Evolutionary conservation across 2,888 invertebrate genomes (phyloP).

Genomic region (Hemistola chrysoprasaria): DNA sequence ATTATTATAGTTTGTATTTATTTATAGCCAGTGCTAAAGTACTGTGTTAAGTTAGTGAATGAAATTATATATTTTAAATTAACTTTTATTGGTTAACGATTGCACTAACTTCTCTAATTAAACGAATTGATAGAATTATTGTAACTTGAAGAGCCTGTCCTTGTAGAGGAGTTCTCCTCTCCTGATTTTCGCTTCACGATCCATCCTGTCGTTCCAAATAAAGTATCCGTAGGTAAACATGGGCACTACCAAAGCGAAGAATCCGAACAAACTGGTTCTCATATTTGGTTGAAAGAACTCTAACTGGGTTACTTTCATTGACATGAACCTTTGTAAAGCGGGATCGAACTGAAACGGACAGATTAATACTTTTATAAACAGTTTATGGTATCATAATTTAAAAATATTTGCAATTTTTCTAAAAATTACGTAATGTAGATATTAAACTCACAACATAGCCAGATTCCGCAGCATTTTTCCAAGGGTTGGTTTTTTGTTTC

Average conservation of each 20-base stretch:
- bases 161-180: conserved; percentile 89
- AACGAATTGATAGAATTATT: conserved; percentile 50
- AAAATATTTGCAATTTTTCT: conserved; percentile 13
- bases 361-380: conserved; percentile 3
- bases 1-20: no score
- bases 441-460: conserved; percentile 89
- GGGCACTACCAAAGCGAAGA: conserved; percentile 79
- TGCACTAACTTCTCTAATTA: conserved; percentile 10
- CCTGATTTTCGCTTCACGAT: conserved; percentile 82
- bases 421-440: conserved; percentile 72
- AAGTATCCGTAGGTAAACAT: conserved; percentile 78
- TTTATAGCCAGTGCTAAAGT: conserved; percentile 1
- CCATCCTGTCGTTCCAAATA: conserved; percentile 75
- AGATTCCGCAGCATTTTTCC: conserved; percentile 85
- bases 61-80: conserved; percentile 2
- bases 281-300: conserved; percentile 86
- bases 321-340: conserved; percentile 87
- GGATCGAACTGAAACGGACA: conserved; percentile 89
- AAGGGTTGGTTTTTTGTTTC: conserved; percentile 87
- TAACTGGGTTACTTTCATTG: conserved; percentile 85
- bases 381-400: no score
- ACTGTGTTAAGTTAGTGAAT: conserved; percentile 4
- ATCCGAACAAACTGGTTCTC: conserved; percentile 76
- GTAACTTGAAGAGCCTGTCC: conserved; percentile 87
- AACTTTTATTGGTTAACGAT: conserved; percentile 14